Base-by-base conservation (phyloP, 2,797 vertebrate genomes). In the Crypturellus tataupa region DNA sequence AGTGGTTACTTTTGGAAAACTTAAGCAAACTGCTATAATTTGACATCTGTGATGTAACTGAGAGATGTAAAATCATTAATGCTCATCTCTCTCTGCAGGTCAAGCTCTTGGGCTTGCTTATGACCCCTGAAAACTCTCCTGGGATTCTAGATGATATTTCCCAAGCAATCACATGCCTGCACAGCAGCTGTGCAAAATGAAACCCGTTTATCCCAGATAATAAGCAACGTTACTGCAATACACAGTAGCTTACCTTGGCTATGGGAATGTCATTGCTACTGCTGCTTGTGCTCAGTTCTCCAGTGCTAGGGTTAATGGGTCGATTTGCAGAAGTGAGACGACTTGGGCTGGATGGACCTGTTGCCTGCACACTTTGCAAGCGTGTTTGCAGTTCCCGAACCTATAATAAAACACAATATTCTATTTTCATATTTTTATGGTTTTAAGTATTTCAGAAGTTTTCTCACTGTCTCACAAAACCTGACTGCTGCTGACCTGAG, bases 241-340 rank as follows among this genome's bases (percentile, higher is more conserved):
- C 4, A 14, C 5, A 56, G 65, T 10, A 46, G 13, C 93, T 97
- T 91, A 98, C 98, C 98, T 98, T 99, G 88, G 98, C 98, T 2
- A 99, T 98, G 29, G 98, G 98, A 86, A 99, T 97, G 92, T 99
- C 98, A 12, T 98, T 99, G 96, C 98, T 99, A 92, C 98, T 98
- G 96, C 98, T 98, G 96, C 98, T 98, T 6, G 98, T 98, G 96
- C 98, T 99, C 75, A 99, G 98, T 88, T 99, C 98, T 70, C 98
- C 98, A 0, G 98, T 99, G 96, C 98, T 98, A 79, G 98, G 98
- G 94, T 99, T 99, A 42, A 99, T 58, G 3, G 98, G 98, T 79
- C 98, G 98, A 73, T 95, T 98, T 82, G 98, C 82, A 3, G 98
- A 97, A 31, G 98, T 97, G 37, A 98, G 98, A 31, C 98, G 98